These are phyloP conservation scores for Seriola aureovittata DNA, from an alignment of 2,113 vertebrate species.

Conservation along the genomic window DNA sequence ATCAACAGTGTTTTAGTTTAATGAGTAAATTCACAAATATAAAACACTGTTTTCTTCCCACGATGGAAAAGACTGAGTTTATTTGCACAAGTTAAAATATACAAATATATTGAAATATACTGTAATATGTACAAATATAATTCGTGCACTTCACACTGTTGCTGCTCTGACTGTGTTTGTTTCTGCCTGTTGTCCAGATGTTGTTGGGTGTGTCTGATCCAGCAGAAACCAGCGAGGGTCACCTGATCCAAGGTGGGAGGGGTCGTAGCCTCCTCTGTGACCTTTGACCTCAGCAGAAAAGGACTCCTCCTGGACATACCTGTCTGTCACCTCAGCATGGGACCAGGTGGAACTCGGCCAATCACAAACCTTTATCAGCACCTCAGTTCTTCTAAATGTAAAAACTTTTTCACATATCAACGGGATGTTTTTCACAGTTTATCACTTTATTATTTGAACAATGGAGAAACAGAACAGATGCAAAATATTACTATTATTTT, in stretches of 20 bases:
- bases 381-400: background rate
- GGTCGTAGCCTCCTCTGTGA: background rate
- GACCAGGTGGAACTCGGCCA: constrained; percentile 31
- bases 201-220: background rate
- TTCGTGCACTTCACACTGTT: too few species aligned
- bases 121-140: too few species aligned
- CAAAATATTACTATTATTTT: background rate
- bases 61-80: too few species aligned
- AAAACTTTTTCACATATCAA: background rate
- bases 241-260: background rate
- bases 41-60: too few species aligned
- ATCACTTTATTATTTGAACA: background rate
- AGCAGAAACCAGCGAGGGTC: background rate
- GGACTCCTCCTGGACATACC: background rate
- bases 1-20: too few species aligned
- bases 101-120: too few species aligned
- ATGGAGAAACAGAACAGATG: background rate
- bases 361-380: constrained; percentile 38
- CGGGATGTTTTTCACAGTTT: background rate
- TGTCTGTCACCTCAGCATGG: background rate
- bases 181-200: constrained; percentile 29
- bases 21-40: too few species aligned
- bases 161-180: background rate
- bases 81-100: too few species aligned
- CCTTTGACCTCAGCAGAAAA: constrained; percentile 21